Base-by-base conservation (phyloP, 92 coral and sea anemone genomes). In the Umimayanthus chanpuru region DNA sequence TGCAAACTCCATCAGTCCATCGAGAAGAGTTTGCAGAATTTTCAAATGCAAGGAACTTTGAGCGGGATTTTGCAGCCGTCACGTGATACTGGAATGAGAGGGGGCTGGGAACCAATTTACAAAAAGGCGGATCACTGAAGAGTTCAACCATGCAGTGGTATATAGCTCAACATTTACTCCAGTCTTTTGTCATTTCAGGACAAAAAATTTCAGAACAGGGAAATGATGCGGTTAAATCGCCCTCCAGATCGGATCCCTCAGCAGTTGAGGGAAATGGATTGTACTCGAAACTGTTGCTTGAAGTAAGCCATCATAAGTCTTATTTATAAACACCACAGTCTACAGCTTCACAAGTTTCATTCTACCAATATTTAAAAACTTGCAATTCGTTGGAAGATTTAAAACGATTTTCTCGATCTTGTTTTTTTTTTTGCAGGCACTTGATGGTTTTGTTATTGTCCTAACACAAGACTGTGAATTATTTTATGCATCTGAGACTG, bases 381-480 rank as follows among this genome's bases (percentile, higher is more conserved):
- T 5, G n/a, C 23, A 1, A 32, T 30, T 71, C 21, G 7, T 18
- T 29, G 11, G 58, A 21, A 38, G 5, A 41, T 47, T 49, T 77
- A 7, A 86, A 77, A 23, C 65, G 64, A 79, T 0, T 26, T 43
- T 14, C 43, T 20, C 56, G 20, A 18, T 25, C 21, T 25, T 26
- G 50, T 72, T 78, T 65, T 11, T 18, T 85, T n/a, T 7, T 16
- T 90, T 82, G 15, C 85, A 97, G 99, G 99, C 99, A 56, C 91
- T 97, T 26, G 99, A 97, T 93, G 99, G 99, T 14, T 97, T 97
- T 93, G 93, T 97, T 21, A 94, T 97, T 85, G 99, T 97, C 39
- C 91, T 97, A 9, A 97, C 99, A 9, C 98, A 96, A 92, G 98
- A 97, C 66, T 93, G 89, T 61, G 99, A 97, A 79, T 87, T 97